Conservation (phyloP, 2,888 invertebrate genomes). For the Microchrysa polita region DNA sequence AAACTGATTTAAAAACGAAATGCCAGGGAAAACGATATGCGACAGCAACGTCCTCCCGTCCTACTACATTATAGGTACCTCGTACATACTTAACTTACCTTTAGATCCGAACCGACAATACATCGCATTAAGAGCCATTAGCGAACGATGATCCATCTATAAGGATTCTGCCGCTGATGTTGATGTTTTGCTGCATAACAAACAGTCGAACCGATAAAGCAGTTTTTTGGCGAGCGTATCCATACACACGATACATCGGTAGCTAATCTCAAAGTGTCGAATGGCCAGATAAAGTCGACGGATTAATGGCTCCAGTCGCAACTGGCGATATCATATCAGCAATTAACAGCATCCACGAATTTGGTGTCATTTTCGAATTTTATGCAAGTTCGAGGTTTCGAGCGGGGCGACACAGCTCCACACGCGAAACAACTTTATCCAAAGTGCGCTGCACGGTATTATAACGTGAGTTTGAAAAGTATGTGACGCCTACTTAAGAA, state of each 20-base stretch:
- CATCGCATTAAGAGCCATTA: conserved; percentile 48
- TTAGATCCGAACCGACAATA: conserved; percentile 41
- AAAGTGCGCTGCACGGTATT: not conserved
- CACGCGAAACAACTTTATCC: conserved; percentile 16
- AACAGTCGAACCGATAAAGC: conserved; percentile 42
- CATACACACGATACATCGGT: conserved; percentile 34
- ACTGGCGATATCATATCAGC: conserved; percentile 49
- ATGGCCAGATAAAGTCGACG: conserved; percentile 43
- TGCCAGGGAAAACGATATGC: not conserved
- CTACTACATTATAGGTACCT: no score
- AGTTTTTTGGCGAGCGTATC: conserved; percentile 27
- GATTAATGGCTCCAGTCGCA: conserved; percentile 46
- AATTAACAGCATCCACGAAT: conserved; percentile 48
- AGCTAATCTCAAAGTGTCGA: conserved; percentile 48
- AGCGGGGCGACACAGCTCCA: conserved; percentile 19
- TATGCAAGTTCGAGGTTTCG: conserved; percentile 27
- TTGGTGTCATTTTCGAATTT: conserved; percentile 43
- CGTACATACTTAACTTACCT: no score
- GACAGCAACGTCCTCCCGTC: conserved; percentile 23
- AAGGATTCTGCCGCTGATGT: no score
- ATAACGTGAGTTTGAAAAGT: conserved; percentile 15
- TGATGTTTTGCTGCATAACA: conserved; percentile 24
- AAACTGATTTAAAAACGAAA: no score
- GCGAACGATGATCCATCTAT: conserved; percentile 33
- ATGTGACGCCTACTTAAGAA: conserved; percentile 19